phyloP scores from a whole-genome alignment of 2,797 vertebrate species.

The Phoebastria nigripes region DNA sequence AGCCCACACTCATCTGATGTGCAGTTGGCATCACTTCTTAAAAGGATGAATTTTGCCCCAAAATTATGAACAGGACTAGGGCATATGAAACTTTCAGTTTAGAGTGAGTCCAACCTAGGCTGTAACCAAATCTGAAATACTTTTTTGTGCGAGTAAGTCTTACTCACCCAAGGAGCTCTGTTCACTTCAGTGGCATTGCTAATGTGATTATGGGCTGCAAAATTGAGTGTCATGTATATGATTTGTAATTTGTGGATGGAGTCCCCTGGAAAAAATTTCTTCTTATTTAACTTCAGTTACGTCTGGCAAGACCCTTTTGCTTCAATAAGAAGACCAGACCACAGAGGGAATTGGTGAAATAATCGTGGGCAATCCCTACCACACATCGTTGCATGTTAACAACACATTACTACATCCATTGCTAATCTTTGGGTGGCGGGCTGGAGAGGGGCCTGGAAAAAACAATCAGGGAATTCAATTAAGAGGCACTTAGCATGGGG shows the following conservation, averaged over 20 bases:
- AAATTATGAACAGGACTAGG: neutral
- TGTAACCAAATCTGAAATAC: neutral
- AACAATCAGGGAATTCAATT: neutral
- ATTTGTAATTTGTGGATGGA: conserved; percentile 1
- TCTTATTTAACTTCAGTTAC: neutral
- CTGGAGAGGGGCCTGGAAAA: conserved; percentile 26
- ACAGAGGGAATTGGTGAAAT: neutral
- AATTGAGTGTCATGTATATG: neutral
- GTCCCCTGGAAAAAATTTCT: neutral
- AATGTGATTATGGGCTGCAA: conserved; percentile 48
- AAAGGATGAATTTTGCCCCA: conserved; percentile 27
- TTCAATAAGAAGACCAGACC: neutral
- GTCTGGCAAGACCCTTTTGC: neutral
- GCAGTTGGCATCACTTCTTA: neutral
- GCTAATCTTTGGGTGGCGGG: neutral
- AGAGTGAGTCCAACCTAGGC: neutral
- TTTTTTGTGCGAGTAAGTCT: neutral
- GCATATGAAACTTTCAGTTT: neutral
- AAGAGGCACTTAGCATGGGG: neutral
- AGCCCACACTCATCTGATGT: neutral
- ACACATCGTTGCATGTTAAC: neutral
- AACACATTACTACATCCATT: neutral
- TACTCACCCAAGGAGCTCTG: neutral
- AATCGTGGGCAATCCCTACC: neutral
- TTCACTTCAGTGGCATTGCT: neutral